phyloP scores from a whole-genome alignment of 2,888 invertebrate species.

The Toxonevra muliebris region DNA sequence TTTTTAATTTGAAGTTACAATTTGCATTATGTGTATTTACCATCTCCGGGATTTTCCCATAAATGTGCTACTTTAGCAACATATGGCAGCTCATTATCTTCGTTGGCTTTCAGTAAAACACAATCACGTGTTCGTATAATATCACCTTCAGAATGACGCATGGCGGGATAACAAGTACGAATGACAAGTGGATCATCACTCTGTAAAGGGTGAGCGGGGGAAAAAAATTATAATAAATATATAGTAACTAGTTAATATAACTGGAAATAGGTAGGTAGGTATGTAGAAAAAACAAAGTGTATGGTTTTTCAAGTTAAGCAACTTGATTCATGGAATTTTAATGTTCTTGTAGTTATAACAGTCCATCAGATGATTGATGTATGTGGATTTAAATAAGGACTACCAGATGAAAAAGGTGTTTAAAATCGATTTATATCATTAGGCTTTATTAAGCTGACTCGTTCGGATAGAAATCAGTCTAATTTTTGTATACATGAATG shows the following conservation, averaged over 20 bases:
- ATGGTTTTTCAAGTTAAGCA: no score
- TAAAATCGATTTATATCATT: no score
- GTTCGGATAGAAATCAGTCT: no score
- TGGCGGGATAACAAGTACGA: constrained; percentile 88
- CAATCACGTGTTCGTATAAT: constrained; percentile 88
- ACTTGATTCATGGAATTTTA: no score
- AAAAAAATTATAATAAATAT: constrained; percentile 2
- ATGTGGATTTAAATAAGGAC: no score
- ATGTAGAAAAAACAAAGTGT: no score
- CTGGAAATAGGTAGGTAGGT: background rate
- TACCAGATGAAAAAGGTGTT: no score
- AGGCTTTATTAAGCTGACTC: no score
- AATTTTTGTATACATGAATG: no score
- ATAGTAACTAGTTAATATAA: background rate
- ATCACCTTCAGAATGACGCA: constrained; percentile 89
- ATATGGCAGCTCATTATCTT: constrained; percentile 86
- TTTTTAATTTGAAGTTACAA: background rate
- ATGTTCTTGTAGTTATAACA: no score
- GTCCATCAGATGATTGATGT: no score
- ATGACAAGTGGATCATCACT: constrained; percentile 78
- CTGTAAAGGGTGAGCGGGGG: constrained; percentile 65
- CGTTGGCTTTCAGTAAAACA: constrained; percentile 88
- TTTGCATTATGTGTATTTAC: constrained; percentile 66
- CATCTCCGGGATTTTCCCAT: constrained; percentile 94
- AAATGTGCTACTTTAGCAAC: constrained; percentile 94